Base-by-base conservation (phyloP, 2,797 vertebrate genomes). In the Balearica regulorum region DNA sequence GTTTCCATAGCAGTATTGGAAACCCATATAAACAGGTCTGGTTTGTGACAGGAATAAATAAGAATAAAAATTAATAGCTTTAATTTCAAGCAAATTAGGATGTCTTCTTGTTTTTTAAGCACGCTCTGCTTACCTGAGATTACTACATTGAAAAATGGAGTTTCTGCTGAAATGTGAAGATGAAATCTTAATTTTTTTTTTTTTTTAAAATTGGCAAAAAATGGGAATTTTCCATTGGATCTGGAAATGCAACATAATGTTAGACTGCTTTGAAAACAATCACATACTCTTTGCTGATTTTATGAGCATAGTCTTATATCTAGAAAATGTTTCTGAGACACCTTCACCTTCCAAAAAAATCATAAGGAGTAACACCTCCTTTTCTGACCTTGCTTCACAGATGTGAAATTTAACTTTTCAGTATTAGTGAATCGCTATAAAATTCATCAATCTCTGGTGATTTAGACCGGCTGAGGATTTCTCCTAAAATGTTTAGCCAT, bases 11-110 rank as follows among this genome's bases (percentile, higher is more conserved):
- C 89, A 94, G 87, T 94, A 39, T 9, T 93, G 53, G 70, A 90
- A 90, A 92, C 37, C 70, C 66, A 31, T 84, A 53, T 33, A 55
- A 95, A 87, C 53, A 87, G 66, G 31, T 72, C 79, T 88, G 69
- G 8, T 76, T 94, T 86, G 54, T 93, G 91, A 90, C 62, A 93
- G 73, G 73, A 84, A 91, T 90, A 90, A 90, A 78, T 81, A 87
- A 33, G 77, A 70, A 83, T 76, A 87, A 90, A 94, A 96, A 94
- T 86, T 87, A 95, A 93, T 96, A 82, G 85, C 80, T 96, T 94
- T 95, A 90, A 91, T 96, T 94, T 95, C 73, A 77, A 94, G 80
- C 16, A 80, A 73, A 82, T 96, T 82, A 94, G 39, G 43, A 44
- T 73, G 20, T 21, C 64, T 90, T 79, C 60, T 82, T 46, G 2